A percentile compares a stretch with the other conserved stretches of the same genome.
phyloP scores from a whole-genome alignment of 2,888 invertebrate genomes.

The Clusia tigrina region DNA sequence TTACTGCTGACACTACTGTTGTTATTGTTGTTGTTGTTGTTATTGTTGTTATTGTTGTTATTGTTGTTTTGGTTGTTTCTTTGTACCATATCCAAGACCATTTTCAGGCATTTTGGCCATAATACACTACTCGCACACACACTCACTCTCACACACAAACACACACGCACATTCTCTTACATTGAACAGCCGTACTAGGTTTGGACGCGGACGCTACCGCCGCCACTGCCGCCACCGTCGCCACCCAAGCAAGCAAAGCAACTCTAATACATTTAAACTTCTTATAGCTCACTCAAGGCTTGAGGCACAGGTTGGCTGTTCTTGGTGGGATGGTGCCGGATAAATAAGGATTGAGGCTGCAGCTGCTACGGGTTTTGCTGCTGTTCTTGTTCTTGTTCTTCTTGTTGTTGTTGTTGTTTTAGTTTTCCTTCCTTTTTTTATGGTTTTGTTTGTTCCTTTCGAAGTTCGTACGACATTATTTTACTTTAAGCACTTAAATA shows the following conservation, averaged over 20 bases:
- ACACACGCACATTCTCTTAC: too few species aligned
- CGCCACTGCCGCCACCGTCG: background rate
- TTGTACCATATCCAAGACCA: conserved; percentile 45
- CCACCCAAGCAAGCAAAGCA: background rate
- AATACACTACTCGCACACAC: conserved; percentile 32
- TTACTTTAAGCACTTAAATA: conserved; percentile 61
- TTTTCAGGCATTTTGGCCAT: conserved; percentile 44
- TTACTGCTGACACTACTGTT: conserved; percentile 20
- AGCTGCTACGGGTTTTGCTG: conserved; percentile 40
- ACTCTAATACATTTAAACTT: conserved; percentile 50
- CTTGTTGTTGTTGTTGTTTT: conserved; percentile 5
- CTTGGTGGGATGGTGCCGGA: conserved; percentile 36
- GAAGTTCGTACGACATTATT: conserved; percentile 60
- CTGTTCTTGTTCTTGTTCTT: background rate
- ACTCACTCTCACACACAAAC: conserved; percentile 13
- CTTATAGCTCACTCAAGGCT: conserved; percentile 33
- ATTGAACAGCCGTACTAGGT: background rate
- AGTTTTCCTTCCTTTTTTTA: conserved; percentile 8
- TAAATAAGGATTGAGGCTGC: conserved; percentile 53
- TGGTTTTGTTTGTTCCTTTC: conserved; percentile 31
- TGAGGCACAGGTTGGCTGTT: background rate
- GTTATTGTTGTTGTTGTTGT: conserved; percentile 33
- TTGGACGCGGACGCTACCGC: background rate
- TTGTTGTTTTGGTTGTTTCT: conserved; percentile 40
- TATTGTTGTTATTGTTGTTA: conserved; percentile 41